These are phyloP conservation scores for Tetragnatha montana DNA, from an alignment of 2,888 invertebrate genomes.

Conservation along the genomic window DNA sequence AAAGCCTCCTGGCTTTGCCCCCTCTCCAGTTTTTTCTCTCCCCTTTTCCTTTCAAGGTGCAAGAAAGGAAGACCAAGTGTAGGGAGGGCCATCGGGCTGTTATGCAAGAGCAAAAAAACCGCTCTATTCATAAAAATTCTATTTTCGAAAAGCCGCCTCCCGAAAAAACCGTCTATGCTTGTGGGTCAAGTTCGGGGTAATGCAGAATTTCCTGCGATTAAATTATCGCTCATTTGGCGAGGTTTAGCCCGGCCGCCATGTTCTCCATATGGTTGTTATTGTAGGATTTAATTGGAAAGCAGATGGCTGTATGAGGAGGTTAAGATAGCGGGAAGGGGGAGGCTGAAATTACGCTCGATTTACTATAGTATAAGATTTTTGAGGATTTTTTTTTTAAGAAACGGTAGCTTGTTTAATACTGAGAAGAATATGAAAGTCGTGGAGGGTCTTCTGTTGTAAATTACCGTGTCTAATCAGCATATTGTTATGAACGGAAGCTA, in stretches of 20 bases:
- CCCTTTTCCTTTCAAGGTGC: constrained; percentile 51
- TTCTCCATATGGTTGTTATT: constrained; percentile 51
- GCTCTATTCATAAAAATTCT: constrained; percentile 27
- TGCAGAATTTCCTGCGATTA: constrained; percentile 18
- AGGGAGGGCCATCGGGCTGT: constrained; percentile 33
- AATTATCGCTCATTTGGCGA: constrained; percentile 59
- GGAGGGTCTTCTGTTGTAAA: not conserved
- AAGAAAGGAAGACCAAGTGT: constrained; percentile 50
- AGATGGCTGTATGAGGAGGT: constrained; percentile 36
- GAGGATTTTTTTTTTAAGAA: not conserved
- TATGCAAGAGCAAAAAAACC: constrained; percentile 36
- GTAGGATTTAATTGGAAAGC: constrained; percentile 44
- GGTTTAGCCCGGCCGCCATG: not conserved
- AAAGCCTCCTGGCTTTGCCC: constrained; percentile 30
- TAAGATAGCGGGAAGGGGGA: constrained; percentile 20
- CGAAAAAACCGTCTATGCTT: constrained; percentile 29
- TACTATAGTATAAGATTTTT: too few species aligned
- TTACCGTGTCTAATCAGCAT: not conserved
- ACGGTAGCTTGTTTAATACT: not conserved
- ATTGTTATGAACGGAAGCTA: not conserved
- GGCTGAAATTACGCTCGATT: constrained; percentile 20
- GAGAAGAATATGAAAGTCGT: too few species aligned
- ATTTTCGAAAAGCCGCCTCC: constrained; percentile 10
- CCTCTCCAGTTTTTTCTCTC: constrained; percentile 20
- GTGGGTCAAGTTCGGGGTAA: constrained; percentile 66